Evolutionary conservation across 1,140 invertebrate species (phyloP).

Genomic region (Paracyclopina nana): DNA sequence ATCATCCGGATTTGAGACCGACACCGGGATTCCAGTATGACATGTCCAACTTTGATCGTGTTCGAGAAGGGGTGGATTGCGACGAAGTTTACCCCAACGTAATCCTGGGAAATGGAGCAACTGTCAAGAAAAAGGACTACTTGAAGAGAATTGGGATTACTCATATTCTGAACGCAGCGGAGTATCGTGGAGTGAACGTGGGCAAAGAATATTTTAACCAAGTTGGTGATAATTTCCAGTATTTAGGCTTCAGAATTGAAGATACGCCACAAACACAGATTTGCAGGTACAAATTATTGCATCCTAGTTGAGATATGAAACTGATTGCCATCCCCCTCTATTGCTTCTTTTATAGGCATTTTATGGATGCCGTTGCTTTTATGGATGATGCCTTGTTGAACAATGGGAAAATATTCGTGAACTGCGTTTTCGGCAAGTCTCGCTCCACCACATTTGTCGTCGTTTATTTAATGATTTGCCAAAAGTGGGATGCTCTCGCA

Average conservation of each 20-base stretch:
- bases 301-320: no score
- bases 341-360: not conserved
- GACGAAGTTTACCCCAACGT: constrained; percentile 7
- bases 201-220: not conserved
- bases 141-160: constrained; percentile 12
- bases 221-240: not conserved
- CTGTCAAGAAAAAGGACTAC: constrained; percentile 4
- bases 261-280: constrained; percentile 15
- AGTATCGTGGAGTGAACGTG: constrained; percentile 11
- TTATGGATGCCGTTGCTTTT: not conserved
- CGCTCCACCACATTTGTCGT: constrained; percentile 8
- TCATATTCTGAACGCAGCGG: constrained; percentile 13
- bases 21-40: not conserved
- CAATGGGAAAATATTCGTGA: constrained; percentile 9
- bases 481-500: constrained; percentile 4
- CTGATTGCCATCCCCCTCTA: no score
- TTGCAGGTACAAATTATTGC: not conserved
- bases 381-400: not conserved
- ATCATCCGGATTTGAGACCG: not conserved
- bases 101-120: constrained; percentile 12
- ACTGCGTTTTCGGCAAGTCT: constrained; percentile 9
- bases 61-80: constrained; percentile 8
- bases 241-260: constrained; percentile 11
- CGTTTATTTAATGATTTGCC: constrained; percentile 12
- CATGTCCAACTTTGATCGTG: not conserved